A percentile compares a stretch with the other conserved stretches of the same genome.
phyloP scores from a whole-genome alignment of 2,113 vertebrate genomes.

The Siniperca chuatsi region DNA sequence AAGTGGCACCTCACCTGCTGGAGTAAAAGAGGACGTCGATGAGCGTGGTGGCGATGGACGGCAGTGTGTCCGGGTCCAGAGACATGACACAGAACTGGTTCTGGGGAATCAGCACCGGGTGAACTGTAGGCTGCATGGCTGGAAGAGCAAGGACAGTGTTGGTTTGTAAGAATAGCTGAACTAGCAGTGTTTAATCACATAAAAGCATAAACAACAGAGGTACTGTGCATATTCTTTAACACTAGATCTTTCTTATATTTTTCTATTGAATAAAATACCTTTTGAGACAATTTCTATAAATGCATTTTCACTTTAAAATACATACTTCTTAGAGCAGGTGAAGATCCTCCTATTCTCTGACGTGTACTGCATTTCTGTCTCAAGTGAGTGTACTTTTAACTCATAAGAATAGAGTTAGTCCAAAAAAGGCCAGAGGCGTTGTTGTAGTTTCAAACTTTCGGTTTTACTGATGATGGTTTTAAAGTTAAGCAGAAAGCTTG shows the following conservation, averaged over 20 bases:
- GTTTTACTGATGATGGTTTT: background rate
- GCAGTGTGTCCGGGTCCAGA: conserved; percentile 94
- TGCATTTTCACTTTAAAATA: background rate
- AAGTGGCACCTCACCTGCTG: conserved; percentile 82
- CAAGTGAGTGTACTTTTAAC: background rate
- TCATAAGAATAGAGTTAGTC: background rate
- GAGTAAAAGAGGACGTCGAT: conserved; percentile 98
- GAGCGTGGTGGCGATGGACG: conserved; percentile 94
- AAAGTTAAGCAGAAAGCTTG: too few relatives aligned
- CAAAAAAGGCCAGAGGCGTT: background rate
- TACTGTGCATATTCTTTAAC: background rate
- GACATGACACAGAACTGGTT: conserved; percentile 97
- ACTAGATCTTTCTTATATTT: background rate
- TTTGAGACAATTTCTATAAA: background rate
- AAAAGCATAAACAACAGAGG: background rate
- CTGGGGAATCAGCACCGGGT: conserved; percentile 94
- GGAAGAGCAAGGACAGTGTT: conserved; percentile 12
- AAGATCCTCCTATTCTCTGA: background rate
- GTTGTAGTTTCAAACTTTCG: background rate
- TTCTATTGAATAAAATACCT: background rate
- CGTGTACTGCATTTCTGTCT: background rate
- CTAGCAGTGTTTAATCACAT: too few relatives aligned
- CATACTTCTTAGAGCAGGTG: background rate
- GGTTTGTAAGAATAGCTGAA: background rate
- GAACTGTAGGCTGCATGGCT: conserved; percentile 89